A percentile compares a stretch with the other conserved stretches of the same genome.
Evolutionary conservation across 2,113 vertebrate genomes (phyloP).

Genomic region (Equus quagga): DNA sequence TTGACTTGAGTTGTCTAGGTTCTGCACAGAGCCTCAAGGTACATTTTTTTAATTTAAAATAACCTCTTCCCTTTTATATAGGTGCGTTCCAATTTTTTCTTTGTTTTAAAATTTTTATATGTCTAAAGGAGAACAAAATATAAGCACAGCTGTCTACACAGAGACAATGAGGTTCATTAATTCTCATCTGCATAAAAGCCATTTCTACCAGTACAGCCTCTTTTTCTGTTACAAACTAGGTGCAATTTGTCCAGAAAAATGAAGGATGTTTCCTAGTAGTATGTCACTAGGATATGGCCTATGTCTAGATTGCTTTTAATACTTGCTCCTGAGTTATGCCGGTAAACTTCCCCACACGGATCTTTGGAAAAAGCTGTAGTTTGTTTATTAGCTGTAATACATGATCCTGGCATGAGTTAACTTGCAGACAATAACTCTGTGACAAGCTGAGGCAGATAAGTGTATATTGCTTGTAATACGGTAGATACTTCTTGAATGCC

Average conservation of each 20-base stretch:
- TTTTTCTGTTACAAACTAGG: slow-evolving; percentile 51
- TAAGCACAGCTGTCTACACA: slow-evolving; percentile 6
- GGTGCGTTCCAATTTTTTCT: background rate
- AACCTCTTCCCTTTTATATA: slow-evolving; percentile 69
- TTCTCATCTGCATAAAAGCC: slow-evolving; percentile 30
- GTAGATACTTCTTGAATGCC: slow-evolving; percentile 56
- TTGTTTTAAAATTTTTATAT: background rate
- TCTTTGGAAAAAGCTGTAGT: background rate
- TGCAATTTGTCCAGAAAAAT: background rate
- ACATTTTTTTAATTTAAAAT: slow-evolving; percentile 51
- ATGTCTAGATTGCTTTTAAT: background rate
- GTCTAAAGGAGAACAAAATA: slow-evolving; percentile 69
- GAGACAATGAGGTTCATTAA: slow-evolving; percentile 33
- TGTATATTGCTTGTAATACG: slow-evolving; percentile 49
- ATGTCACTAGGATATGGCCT: background rate
- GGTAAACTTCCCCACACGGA: background rate
- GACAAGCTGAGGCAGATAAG: background rate
- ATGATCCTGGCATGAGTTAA: slow-evolving; percentile 57
- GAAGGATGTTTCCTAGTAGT: background rate
- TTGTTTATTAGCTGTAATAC: slow-evolving; percentile 7
- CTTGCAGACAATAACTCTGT: slow-evolving; percentile 62
- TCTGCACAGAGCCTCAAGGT: slow-evolving; percentile 25
- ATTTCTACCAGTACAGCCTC: background rate
- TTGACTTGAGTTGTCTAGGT: slow-evolving; percentile 70
- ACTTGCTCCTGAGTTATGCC: slow-evolving; percentile 4